phyloP scores from a whole-genome alignment of 2,888 invertebrate genomes.

The Pseudococcus jackbeardsleyi region DNA sequence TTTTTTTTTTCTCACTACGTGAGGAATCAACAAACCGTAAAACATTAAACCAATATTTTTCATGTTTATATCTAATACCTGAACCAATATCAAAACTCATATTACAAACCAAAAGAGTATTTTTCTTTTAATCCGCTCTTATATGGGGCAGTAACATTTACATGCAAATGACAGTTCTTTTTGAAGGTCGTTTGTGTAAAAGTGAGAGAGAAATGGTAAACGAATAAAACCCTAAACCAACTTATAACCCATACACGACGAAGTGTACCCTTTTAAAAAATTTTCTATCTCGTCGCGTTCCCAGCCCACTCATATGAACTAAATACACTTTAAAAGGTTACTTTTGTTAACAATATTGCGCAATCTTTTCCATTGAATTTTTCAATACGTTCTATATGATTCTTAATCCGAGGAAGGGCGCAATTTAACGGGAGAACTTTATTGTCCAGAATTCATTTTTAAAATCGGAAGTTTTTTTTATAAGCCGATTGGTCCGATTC shows the following conservation, averaged over 20 bases:
- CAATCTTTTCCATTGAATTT: neutral
- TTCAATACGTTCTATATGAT: neutral
- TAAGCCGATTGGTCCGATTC: neutral
- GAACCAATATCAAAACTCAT: neutral
- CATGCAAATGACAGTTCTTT: conserved; percentile 35
- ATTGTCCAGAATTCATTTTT: too few species aligned
- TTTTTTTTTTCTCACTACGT: neutral
- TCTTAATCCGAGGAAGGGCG: neutral
- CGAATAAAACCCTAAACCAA: neutral
- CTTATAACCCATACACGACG: neutral
- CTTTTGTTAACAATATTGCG: neutral
- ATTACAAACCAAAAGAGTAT: neutral
- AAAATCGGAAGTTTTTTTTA: neutral
- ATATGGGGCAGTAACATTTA: neutral
- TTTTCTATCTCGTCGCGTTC: neutral
- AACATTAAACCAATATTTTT: neutral
- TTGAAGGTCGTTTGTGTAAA: neutral
- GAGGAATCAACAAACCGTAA: neutral
- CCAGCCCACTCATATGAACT: neutral
- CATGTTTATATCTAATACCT: neutral
- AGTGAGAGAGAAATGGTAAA: neutral
- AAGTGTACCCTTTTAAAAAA: neutral
- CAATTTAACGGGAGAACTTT: neutral
- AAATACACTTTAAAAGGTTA: neutral
- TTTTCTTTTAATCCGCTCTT: neutral